Base-by-base conservation (phyloP, 2,888 invertebrate genomes). In the Abrostola triplasia region DNA sequence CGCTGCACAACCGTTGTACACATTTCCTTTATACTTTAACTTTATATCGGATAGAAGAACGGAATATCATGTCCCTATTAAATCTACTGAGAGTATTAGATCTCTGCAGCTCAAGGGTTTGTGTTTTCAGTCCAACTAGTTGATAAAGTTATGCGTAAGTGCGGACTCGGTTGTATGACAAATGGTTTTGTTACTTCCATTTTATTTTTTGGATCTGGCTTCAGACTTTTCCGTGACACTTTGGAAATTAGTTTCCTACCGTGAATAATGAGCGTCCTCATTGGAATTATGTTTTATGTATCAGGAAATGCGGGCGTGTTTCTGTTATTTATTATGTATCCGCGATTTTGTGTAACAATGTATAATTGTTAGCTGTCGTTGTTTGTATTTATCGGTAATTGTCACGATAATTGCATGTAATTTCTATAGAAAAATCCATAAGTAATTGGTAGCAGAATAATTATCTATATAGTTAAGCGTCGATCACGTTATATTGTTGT, bases 171-270 rank as follows among this genome's bases (percentile, higher is more conserved):
- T 62, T 52, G 36, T 66, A 70, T 73, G 70, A 79, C 56, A 68
- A 76, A 86, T 84, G 67, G 76, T 78, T 70, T 77, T 64, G 62
- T 56, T 70, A 76, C 74, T 83, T 80, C 77, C 78, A 66, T 79
- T 70, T 59, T 0, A 42, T 75, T 80, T 82, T 78, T 79, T 76
- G 66, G 67, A 81, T 82, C 71, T 73, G 54, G 48, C 67, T 63
- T 73, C 79, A 77, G 73, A 79, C 68, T 82, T 74, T 65, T 76
- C 75, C 66, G 77, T 84, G 88, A 89, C 86, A 88, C 84, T 86
- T 88, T 74, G 76, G 70, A 86, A 89, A 89, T 89, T 88, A 84
- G 84, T 87, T 90, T 86, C 83, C 66, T 74, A 71, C 65, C 67
- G 77, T 84, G 83, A 87, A 84, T 86, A 85, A 88, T 86, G 77